phyloP scores from a whole-genome alignment of 2,113 vertebrate genomes.

The Panthera uncia region DNA sequence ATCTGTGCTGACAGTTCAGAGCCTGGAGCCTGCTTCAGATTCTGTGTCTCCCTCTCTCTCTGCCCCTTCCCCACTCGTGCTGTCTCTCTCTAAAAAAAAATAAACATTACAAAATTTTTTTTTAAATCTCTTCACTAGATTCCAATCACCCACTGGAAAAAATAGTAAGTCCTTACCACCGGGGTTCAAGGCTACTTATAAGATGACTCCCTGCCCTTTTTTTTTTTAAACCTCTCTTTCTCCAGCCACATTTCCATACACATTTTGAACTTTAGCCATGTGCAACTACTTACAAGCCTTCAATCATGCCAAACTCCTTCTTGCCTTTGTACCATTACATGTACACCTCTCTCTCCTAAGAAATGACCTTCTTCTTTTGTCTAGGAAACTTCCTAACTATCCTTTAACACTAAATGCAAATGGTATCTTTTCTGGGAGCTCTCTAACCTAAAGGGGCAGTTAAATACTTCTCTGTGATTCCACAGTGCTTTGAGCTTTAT shows the following conservation, averaged over 20 bases:
- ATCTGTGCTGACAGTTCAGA: too few species aligned
- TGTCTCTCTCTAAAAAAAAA: too few species aligned
- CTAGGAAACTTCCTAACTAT: background rate
- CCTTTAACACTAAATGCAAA: background rate
- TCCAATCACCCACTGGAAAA: background rate
- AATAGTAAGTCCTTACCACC: background rate
- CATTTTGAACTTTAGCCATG: background rate
- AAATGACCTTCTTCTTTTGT: background rate
- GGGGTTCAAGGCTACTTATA: background rate
- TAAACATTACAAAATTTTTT: too few species aligned
- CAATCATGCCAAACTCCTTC: background rate
- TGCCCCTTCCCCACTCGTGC: too few species aligned
- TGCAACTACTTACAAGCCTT: background rate
- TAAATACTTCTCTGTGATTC: background rate
- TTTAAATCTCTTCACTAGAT: background rate
- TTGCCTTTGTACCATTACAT: background rate
- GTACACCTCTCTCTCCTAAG: background rate
- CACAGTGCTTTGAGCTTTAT: background rate
- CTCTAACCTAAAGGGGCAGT: background rate
- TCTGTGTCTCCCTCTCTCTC: too few species aligned
- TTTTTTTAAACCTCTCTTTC: background rate
- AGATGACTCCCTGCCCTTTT: background rate
- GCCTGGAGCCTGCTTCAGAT: too few species aligned
- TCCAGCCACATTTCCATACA: background rate
- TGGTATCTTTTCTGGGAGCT: background rate